Conservation (phyloP, 2,888 invertebrate genomes). For the Muschampia plurimacula region DNA sequence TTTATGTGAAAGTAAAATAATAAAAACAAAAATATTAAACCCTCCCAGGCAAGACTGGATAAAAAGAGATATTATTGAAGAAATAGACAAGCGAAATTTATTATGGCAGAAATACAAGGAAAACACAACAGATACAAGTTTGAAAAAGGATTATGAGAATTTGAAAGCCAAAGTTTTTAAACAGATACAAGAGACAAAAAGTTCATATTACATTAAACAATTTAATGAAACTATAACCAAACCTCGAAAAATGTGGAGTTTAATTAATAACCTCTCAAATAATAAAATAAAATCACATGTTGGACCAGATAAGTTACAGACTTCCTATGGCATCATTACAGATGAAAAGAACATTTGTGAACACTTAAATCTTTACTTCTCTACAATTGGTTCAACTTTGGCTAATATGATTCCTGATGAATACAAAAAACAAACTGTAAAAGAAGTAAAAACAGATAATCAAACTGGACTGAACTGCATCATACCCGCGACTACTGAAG, state of each 20-base stretch:
- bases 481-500: slow-evolving; percentile 5
- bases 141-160: slow-evolving; percentile 9
- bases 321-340: not conserved
- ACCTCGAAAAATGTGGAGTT: slow-evolving; percentile 23
- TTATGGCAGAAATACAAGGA: slow-evolving; percentile 20
- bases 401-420: slow-evolving; percentile 4
- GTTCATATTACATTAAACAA: not conserved
- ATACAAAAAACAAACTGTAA: not conserved
- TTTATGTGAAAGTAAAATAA: slow-evolving; percentile 23
- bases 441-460: not conserved
- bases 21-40: slow-evolving; percentile 25
- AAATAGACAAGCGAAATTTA: slow-evolving; percentile 23
- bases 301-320: slow-evolving; percentile 8
- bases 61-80: slow-evolving; percentile 15
- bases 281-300: not conserved
- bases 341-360: slow-evolving; percentile 13
- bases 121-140: slow-evolving; percentile 15
- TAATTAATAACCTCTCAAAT: slow-evolving; percentile 10
- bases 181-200: slow-evolving; percentile 15
- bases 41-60: slow-evolving; percentile 23
- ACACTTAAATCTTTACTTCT: slow-evolving; percentile 14
- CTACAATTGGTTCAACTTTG: slow-evolving; percentile 17
- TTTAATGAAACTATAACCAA: not conserved
- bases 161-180: slow-evolving; percentile 7
- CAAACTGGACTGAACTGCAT: not conserved